A percentile compares a stretch with the other conserved stretches of the same genome.
Evolutionary conservation across 2,113 vertebrate genomes (phyloP).

Genomic region (Fukomys damarensis): DNA sequence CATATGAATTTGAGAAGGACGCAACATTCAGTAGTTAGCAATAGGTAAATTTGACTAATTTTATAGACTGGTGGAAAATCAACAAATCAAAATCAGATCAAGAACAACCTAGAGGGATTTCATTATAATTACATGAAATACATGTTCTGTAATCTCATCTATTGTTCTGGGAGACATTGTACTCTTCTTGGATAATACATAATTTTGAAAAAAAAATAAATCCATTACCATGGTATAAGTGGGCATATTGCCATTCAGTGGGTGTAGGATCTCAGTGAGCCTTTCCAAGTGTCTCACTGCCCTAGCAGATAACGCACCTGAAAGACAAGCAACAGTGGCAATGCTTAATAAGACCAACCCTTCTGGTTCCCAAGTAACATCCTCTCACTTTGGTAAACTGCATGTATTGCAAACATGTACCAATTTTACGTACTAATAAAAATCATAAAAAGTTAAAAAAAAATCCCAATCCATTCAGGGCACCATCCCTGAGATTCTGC

Average conservation of each 20-base stretch:
- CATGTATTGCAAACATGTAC: neutral
- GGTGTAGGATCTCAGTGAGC: fast-evolving
- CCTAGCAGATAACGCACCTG: neutral
- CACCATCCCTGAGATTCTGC: fast-evolving
- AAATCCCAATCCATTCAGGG: neutral
- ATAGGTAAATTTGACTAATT: neutral
- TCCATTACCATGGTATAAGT: neutral
- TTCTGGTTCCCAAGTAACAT: too few relatives aligned
- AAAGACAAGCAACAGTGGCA: fast-evolving
- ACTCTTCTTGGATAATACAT: too few relatives aligned
- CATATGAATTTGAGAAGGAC: neutral
- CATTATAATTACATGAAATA: fast-evolving
- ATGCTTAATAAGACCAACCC: fast-evolving
- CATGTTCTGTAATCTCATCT: neutral
- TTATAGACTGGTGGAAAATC: neutral
- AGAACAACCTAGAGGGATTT: too few relatives aligned
- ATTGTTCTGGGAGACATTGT: neutral
- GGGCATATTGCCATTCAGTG: fast-evolving
- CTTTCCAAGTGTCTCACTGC: neutral
- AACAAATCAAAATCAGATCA: neutral
- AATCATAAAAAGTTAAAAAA: neutral
- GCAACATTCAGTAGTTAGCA: neutral
- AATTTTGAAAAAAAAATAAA: neutral
- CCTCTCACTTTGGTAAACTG: neutral
- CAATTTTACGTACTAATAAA: neutral